Conservation (phyloP, 53 echinoderm and acorn worm genomes). For the Antedon mediterranea region DNA sequence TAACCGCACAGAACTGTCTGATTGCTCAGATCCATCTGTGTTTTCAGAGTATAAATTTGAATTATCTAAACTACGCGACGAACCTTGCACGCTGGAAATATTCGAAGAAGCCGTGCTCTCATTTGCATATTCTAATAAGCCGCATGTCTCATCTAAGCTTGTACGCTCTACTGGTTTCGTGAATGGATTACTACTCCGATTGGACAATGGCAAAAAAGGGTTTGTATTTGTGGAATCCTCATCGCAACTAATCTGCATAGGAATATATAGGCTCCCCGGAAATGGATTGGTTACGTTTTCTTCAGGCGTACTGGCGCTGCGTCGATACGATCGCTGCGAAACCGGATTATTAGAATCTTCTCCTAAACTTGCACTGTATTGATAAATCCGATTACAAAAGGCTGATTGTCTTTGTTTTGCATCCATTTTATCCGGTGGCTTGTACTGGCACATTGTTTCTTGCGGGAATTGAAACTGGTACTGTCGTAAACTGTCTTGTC, state of each 20-base stretch:
- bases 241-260: not conserved
- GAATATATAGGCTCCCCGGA: not conserved
- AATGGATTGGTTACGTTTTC: not conserved
- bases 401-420: not conserved
- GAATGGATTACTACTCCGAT: not conserved
- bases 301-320: not conserved
- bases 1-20: not conserved
- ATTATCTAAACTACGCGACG: not conserved
- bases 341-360: not conserved
- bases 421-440: not conserved
- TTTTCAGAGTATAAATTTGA: not conserved
- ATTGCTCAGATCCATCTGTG: not conserved
- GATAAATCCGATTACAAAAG: not conserved
- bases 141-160: not conserved
- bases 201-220: not conserved
- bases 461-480: not conserved
- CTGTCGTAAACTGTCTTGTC: not conserved
- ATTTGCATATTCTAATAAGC: not conserved
- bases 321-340: not conserved
- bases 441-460: not conserved
- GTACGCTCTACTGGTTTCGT: not conserved
- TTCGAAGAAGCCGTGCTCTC: not conserved
- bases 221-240: not conserved
- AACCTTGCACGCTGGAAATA: not conserved
- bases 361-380: not conserved